A percentile compares a stretch with the other conserved stretches of the same genome.
These are phyloP conservation scores for Colistium nudipinnis DNA, from an alignment of 2,113 vertebrate species.

Conservation along the genomic window DNA sequence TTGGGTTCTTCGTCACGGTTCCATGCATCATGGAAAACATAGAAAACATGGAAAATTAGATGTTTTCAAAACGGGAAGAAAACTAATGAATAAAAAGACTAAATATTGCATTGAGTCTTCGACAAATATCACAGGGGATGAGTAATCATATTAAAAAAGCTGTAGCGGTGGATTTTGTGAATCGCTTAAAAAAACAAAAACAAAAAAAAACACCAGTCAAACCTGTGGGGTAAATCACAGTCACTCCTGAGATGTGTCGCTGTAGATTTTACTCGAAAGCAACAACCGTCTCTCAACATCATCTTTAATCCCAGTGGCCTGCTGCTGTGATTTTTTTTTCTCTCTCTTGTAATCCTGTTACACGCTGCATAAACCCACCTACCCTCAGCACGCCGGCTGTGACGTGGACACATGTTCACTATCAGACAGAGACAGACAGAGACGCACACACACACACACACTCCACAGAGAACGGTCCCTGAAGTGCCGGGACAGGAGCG, in stretches of 20 bases:
- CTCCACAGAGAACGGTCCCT: conserved; percentile 58
- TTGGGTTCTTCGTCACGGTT: no score
- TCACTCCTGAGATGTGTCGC: conserved; percentile 24
- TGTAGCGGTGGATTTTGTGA: background rate
- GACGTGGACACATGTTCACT: conserved; percentile 62
- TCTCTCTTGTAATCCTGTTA: conserved; percentile 71
- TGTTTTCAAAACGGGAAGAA: no score
- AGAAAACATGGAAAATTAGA: no score
- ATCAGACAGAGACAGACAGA: conserved; percentile 44
- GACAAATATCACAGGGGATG: background rate
- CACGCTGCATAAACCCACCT: conserved; percentile 59
- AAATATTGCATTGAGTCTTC: background rate
- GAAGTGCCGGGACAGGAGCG: conserved; percentile 52
- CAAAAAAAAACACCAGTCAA: background rate
- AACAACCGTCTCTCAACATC: background rate
- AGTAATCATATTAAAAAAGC: background rate
- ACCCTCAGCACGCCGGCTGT: conserved; percentile 35
- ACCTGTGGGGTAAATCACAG: background rate
- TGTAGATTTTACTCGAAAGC: conserved; percentile 20
- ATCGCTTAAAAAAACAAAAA: background rate
- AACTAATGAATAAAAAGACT: background rate
- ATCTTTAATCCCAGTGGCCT: conserved; percentile 37
- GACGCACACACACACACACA: conserved; percentile 42
- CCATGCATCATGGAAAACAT: no score
- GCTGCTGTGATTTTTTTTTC: conserved; percentile 18